Base-by-base conservation (phyloP, 2,888 invertebrate genomes). In the Lottia gigantea region DNA sequence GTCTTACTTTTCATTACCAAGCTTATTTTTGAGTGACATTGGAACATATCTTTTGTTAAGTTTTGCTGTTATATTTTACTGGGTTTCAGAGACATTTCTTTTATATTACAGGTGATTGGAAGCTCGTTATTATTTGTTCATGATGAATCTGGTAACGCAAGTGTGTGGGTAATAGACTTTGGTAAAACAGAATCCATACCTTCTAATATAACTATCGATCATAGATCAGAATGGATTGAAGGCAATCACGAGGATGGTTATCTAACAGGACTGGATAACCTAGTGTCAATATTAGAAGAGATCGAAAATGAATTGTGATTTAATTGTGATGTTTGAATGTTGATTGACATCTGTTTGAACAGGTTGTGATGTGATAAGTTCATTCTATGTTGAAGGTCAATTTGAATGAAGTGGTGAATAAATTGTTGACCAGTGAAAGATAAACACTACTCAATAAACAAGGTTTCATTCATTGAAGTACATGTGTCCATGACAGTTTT, bases 171-270 rank as follows among this genome's bases (percentile, higher is more conserved):
- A 85, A 88, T 88, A 62, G 88, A 88, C 80, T 88, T 88, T 77
- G 88, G 88, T 7, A 88, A 88, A 74, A 87, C 87, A 3, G 81
- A 81, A 55, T 83, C 82, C 7, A 78, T 87, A 19, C 84, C 86
- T n/a, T 91, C 92, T 0, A 92, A 93, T 74, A 90, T 93, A 74
- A 90, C 73, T 88, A 94, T 96, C 72, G 92, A 93, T 83, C 97
- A 97, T 89, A 92, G 92, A 75, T 92, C 93, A 26, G 92, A 93
- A 68, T 97, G 97, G 97, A 83, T 86, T 26, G 96, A 96, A 73
- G 97, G 97, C 62, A 97, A 96, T 89, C 97, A 96, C 86, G 97
- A 97, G 90, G 97, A 97, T 86, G 97, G 97, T 75, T 97, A 97
- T 90, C 91, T 97, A 79, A 94, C 95, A 77, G 97, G 97, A 74